Conservation (phyloP, 1,140 invertebrate species). For the Pseudomyrmex cubaensis region DNA sequence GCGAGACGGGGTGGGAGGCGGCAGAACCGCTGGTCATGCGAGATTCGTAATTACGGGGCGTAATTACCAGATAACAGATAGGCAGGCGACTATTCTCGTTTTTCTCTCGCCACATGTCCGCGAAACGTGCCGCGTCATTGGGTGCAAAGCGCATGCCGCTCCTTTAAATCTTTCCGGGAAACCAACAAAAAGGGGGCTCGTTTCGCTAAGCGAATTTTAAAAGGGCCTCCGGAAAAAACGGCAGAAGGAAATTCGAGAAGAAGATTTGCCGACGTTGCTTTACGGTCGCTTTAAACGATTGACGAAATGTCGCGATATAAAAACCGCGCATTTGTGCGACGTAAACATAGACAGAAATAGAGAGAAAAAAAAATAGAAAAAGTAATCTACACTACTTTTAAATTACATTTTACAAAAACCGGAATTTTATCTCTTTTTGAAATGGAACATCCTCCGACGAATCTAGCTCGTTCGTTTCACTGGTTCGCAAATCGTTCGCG, state of each 20-base stretch:
- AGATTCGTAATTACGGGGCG: conserved; percentile 69
- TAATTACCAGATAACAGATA: conserved; percentile 71
- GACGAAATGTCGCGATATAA: neutral
- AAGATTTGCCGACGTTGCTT: neutral
- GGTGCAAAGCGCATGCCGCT: conserved; percentile 40
- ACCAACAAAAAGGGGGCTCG: neutral
- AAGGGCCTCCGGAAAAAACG: neutral
- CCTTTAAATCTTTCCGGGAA: conserved; percentile 38
- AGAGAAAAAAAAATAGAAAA: no score
- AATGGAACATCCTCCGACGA: neutral
- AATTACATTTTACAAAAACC: no score
- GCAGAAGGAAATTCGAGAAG: conserved; percentile 4
- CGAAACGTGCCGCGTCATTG: conserved; percentile 12
- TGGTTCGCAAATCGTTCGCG: neutral
- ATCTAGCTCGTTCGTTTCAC: neutral
- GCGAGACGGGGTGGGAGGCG: neutral
- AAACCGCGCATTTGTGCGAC: no score
- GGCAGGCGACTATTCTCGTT: conserved; percentile 19
- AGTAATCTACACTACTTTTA: no score
- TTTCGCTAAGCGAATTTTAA: conserved; percentile 50
- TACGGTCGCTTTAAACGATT: conserved; percentile 11
- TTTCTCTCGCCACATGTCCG: conserved; percentile 43
- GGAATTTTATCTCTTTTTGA: no score
- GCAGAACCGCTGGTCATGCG: conserved; percentile 17
- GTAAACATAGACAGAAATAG: no score